Percentiles rank a stretch among this genome's conserved stretches.
phyloP scores from a whole-genome alignment of 2,797 vertebrate species.

The Podarcis lilfordi region DNA sequence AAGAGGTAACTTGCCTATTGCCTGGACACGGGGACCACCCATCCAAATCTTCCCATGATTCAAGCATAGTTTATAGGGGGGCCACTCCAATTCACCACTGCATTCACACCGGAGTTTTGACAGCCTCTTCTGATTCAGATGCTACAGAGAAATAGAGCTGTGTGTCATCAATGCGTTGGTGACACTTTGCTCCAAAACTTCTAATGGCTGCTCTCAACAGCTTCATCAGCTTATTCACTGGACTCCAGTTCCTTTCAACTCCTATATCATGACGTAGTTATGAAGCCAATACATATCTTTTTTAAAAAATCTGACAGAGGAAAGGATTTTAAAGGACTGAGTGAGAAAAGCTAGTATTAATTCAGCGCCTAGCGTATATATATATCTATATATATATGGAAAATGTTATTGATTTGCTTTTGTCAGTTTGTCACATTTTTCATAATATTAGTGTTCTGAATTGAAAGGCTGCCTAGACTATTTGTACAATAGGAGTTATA shows the following conservation, averaged over 20 bases:
- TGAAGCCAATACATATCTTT: not conserved
- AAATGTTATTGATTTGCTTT: slow-evolving; percentile 14
- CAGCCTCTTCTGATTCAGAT: no score
- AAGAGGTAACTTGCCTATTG: no score
- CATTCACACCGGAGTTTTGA: no score
- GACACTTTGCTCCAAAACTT: no score
- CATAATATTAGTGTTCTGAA: slow-evolving; percentile 38
- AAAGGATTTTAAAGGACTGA: not conserved
- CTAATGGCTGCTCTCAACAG: not conserved
- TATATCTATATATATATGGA: slow-evolving; percentile 14
- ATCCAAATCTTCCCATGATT: no score
- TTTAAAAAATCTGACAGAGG: not conserved
- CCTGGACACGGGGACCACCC: no score
- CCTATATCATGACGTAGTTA: not conserved
- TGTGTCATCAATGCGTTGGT: no score
- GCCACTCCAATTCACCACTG: no score
- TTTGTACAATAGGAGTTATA: slow-evolving; percentile 55
- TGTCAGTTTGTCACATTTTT: slow-evolving; percentile 40
- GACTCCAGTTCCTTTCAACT: not conserved
- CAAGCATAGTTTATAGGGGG: no score
- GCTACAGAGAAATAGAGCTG: no score
- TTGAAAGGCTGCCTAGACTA: slow-evolving; percentile 47
- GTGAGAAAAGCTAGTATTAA: not conserved
- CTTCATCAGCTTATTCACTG: not conserved
- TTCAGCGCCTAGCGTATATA: not conserved